phyloP scores from a whole-genome alignment of 2,888 invertebrate genomes.

The Meganola albula region DNA sequence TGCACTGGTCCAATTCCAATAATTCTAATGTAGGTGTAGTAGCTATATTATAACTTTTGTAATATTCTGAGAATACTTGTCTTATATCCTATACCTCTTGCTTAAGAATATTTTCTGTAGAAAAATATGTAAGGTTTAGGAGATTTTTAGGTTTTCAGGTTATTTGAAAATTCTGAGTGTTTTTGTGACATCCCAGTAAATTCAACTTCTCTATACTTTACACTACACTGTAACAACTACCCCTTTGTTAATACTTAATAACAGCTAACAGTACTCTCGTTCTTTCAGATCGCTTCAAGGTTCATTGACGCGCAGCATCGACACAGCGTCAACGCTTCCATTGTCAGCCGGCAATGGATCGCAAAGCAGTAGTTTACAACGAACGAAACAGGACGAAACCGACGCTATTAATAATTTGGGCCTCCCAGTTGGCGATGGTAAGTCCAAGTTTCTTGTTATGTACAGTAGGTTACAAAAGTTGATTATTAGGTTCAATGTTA shows the following conservation, averaged over 20 bases:
- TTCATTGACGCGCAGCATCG: slow-evolving; percentile 67
- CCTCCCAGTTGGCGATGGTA: slow-evolving; percentile 51
- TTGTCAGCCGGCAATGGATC: slow-evolving; percentile 61
- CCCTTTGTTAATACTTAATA: slow-evolving; percentile 16
- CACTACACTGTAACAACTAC: background rate
- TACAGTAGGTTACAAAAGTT: too few species aligned
- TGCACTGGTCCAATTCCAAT: too few species aligned
- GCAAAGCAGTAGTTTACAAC: slow-evolving; percentile 64
- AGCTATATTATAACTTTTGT: too few species aligned
- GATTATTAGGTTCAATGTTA: background rate
- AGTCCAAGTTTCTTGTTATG: slow-evolving; percentile 17
- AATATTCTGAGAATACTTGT: too few species aligned
- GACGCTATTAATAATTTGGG: slow-evolving; percentile 69
- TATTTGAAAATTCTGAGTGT: too few species aligned
- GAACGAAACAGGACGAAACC: slow-evolving; percentile 58
- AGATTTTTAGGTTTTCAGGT: too few species aligned
- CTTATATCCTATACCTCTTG: too few species aligned
- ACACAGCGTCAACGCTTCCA: slow-evolving; percentile 65
- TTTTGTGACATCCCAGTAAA: too few species aligned
- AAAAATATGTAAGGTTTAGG: too few species aligned
- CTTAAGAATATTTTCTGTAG: too few species aligned
- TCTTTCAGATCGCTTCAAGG: slow-evolving; percentile 60
- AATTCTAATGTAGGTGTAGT: too few species aligned
- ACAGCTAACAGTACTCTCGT: slow-evolving; percentile 6
- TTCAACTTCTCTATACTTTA: background rate